Evolutionary conservation across 1,140 invertebrate species (phyloP).

Genomic region (Bicyclus anynana): DNA sequence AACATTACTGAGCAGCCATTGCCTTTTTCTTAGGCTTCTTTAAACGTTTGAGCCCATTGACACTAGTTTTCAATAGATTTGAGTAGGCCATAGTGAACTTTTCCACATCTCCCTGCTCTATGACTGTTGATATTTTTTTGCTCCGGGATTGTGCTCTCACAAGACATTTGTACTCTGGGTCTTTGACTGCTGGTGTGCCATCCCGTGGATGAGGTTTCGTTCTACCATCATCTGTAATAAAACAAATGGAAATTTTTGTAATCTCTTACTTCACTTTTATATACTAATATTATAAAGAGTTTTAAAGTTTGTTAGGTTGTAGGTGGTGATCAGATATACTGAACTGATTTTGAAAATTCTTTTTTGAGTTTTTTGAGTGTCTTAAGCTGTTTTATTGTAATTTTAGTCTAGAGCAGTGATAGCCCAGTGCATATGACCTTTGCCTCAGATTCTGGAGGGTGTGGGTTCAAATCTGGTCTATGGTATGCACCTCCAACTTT

Average conservation of each 20-base stretch:
- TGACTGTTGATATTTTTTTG: slow-evolving; percentile 89
- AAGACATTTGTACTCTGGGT: slow-evolving; percentile 87
- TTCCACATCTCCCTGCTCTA: slow-evolving; percentile 90
- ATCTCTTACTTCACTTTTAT: not conserved
- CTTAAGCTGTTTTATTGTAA: no score
- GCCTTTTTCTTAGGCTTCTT: slow-evolving; percentile 86
- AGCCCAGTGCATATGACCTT: no score
- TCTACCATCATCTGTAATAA: slow-evolving; percentile 85
- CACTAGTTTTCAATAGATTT: slow-evolving; percentile 89
- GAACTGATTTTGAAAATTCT: no score
- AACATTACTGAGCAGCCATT: slow-evolving; percentile 56
- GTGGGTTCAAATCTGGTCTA: no score
- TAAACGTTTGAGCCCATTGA: slow-evolving; percentile 91
- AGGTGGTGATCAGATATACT: no score
- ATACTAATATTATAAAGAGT: no score
- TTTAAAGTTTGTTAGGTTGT: no score
- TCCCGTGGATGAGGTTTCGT: slow-evolving; percentile 83
- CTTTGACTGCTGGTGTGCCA: slow-evolving; percentile 78
- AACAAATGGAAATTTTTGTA: not conserved
- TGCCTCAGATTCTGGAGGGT: no score
- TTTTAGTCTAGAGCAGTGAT: no score
- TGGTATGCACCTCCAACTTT: no score
- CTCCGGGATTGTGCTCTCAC: slow-evolving; percentile 84
- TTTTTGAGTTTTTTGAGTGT: no score
- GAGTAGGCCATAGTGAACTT: slow-evolving; percentile 92